These are phyloP conservation scores for Heterocephalus glaber DNA, from an alignment of 2,113 vertebrate species.

Conservation along the genomic window DNA sequence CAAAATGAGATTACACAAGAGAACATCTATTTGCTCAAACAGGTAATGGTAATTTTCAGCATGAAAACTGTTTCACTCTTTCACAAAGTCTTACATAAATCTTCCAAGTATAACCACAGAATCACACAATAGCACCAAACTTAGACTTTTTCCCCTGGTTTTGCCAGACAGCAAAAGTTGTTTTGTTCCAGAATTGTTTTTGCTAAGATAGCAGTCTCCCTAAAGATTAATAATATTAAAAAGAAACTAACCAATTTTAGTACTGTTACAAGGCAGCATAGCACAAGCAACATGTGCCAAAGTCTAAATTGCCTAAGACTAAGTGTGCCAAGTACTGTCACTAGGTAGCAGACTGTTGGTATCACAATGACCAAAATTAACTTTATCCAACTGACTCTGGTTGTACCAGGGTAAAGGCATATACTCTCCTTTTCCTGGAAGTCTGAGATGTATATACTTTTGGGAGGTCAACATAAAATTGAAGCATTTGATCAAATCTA, in stretches of 20 bases:
- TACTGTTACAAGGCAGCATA: background rate
- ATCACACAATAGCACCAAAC: constrained; percentile 44
- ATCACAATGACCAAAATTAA: background rate
- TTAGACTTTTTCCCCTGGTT: background rate
- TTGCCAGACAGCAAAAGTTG: constrained; percentile 54
- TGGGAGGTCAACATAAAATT: background rate
- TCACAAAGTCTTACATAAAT: constrained; percentile 57
- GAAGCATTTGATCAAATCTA: background rate
- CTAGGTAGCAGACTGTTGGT: background rate
- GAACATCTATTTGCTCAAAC: constrained; percentile 13
- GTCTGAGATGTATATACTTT: background rate
- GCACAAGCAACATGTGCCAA: background rate
- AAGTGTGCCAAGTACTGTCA: background rate
- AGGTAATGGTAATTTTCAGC: background rate
- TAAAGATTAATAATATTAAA: constrained; percentile 14
- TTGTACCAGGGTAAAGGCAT: background rate
- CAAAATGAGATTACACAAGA: background rate
- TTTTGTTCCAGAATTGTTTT: constrained; percentile 62
- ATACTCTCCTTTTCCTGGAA: background rate
- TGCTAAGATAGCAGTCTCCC: constrained; percentile 38
- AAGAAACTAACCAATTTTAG: background rate
- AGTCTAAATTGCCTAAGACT: background rate
- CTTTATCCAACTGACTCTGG: background rate
- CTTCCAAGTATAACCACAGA: constrained; percentile 61
- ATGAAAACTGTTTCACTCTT: constrained; percentile 44